Conservation (phyloP, 2,888 invertebrate species). For the Brachyptera putata region DNA sequence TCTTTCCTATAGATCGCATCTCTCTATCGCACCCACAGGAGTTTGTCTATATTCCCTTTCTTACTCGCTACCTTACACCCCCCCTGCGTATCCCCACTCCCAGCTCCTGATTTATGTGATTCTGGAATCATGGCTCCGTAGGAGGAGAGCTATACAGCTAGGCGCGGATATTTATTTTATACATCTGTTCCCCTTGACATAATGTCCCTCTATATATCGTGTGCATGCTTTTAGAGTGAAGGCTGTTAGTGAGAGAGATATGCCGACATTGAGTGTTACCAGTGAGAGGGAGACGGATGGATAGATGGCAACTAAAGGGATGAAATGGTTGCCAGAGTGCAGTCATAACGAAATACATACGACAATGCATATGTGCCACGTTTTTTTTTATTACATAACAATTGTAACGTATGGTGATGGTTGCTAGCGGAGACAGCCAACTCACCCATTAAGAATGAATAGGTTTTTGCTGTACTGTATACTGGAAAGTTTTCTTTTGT, state of each 20-base stretch:
- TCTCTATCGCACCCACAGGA: constrained; percentile 18
- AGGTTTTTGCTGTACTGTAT: too few relatives aligned
- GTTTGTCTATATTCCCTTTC: constrained; percentile 14
- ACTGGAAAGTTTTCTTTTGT: too few relatives aligned
- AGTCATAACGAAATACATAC: constrained; percentile 17
- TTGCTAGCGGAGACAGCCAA: too few relatives aligned
- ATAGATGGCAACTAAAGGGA: constrained; percentile 31
- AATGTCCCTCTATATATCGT: constrained; percentile 63
- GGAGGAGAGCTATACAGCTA: constrained; percentile 45
- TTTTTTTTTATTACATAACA: not conserved
- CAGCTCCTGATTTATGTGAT: constrained; percentile 56
- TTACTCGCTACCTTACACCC: constrained; percentile 34
- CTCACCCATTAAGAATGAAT: too few relatives aligned
- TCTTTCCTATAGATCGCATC: not conserved
- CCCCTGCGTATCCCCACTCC: constrained; percentile 38
- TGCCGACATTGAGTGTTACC: constrained; percentile 27
- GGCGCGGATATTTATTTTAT: constrained; percentile 57
- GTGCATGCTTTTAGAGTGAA: constrained; percentile 58
- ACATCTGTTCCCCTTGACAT: constrained; percentile 60
- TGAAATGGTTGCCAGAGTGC: constrained; percentile 26
- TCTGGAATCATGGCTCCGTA: constrained; percentile 54
- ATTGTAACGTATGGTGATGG: constrained; percentile 3
- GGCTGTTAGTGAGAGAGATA: constrained; percentile 50
- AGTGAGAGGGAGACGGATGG: constrained; percentile 28
- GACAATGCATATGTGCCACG: constrained; percentile 7